Base-by-base conservation (phyloP, 2,797 vertebrate species). In the Molossus molossus region DNA sequence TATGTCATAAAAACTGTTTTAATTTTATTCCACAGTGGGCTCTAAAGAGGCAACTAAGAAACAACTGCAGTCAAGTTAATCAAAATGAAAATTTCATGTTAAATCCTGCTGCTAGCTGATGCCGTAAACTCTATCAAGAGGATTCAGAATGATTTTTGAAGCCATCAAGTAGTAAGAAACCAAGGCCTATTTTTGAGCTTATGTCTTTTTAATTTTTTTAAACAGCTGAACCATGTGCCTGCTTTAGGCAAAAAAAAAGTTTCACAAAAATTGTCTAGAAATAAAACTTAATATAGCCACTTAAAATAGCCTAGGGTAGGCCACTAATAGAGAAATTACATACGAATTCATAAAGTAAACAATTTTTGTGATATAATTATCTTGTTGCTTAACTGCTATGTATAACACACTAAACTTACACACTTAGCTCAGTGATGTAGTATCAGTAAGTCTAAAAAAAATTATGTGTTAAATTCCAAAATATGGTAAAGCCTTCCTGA, bases 1-100 rank as follows among this genome's bases (percentile, higher is more conserved):
- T 90, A 10, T 79, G 90, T 93, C 87, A 97, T 89, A 94, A 97
- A 97, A 95, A 87, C 55, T 18, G 76, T 94, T 96, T 97, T 97
- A 96, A 96, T 97, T 95, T 97, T 95, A 94, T 91, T 88, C 96
- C 83, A 65, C 85, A 90, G 93, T 92, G 87, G 70, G 87, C 85
- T 94, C 79, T 95, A 94, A 96, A 97, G 69, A 96, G 73, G 87
- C 57, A 91, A 87, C 77, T 37, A 69, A 53, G 91, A 94, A 93
- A 80, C 60, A 85, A 96, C 1, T 90, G 90, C 88, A 95, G 86
- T 90, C 57, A 88, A 97, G 92, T 95, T 97, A 97, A 95, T 96
- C 85, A 96, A 96, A 97, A 96, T 93, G 89, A 97, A 97, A 95
- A 89, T 84, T 73, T 90, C 93, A 93, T 79, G 62, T 79, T 79